Percentiles rank a stretch among this genome's conserved stretches.
Evolutionary conservation across 2,888 invertebrate genomes (phyloP).

Genomic region (Drosophila antonietae): DNA sequence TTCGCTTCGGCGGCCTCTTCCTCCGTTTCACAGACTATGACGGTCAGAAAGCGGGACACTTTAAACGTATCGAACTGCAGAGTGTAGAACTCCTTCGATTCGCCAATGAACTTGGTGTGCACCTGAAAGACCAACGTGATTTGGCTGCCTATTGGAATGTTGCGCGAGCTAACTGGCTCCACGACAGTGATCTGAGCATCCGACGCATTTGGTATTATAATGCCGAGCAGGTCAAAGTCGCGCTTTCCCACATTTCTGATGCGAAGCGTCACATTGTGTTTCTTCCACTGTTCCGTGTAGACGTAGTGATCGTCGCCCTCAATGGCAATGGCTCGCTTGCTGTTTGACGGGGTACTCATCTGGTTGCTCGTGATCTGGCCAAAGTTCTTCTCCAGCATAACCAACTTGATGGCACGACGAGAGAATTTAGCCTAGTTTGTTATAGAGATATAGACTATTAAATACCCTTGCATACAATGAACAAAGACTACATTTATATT

Average conservation of each 20-base stretch:
- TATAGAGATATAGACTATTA: not conserved
- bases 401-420: constrained; percentile 79
- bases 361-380: constrained; percentile 12
- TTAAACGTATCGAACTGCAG: constrained; percentile 70
- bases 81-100: constrained; percentile 63
- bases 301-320: constrained; percentile 85
- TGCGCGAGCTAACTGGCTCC: constrained; percentile 48
- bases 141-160: constrained; percentile 8
- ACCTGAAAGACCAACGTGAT: constrained; percentile 55
- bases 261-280: constrained; percentile 53
- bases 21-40: constrained; percentile 74
- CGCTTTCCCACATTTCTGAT: constrained; percentile 66
- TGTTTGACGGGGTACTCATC: not conserved
- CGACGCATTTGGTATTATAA: constrained; percentile 35
- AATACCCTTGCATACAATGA: not conserved
- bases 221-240: constrained; percentile 29
- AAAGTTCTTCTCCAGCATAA: constrained; percentile 60
- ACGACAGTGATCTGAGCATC: constrained; percentile 65
- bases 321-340: constrained; percentile 85
- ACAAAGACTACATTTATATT: not conserved
- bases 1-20: constrained; percentile 51
- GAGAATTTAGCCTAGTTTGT: constrained; percentile 82
- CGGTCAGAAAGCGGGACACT: constrained; percentile 63
- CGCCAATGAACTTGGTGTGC: constrained; percentile 70
- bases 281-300: constrained; percentile 84